Base-by-base conservation (phyloP, 1,140 invertebrate species). In the Agraylea sexmaculata region DNA sequence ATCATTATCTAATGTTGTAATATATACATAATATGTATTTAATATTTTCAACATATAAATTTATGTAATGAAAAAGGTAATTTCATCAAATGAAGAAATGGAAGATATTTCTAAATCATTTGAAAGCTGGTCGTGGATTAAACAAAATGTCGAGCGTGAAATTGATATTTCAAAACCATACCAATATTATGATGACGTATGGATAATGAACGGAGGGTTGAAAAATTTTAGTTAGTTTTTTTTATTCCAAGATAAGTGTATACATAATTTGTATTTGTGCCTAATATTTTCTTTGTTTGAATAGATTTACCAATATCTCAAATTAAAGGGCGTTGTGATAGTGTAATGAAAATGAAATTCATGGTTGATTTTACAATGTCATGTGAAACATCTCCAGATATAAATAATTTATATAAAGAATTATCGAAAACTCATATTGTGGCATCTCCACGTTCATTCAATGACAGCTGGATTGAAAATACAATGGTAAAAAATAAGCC, bases 361-460 rank as follows among this genome's bases (percentile, higher is more conserved):
- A 25, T 8, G 23, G 12, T 8, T 25, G 12, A 25, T 7, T 25
- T 25, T 7, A 25, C 23, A 25, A 12, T 32, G 51, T 32, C 42
- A 59, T 56, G 57, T 43, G 33, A 55, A 19, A 60, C 64, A 35
- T 46, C 45, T 4, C 41, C 56, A 3, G 22, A 42, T 1, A 37
- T 54, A 6, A 64, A 61, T 32, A 53, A 52, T 25, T 61, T 60
- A 38, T 39, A 53, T 11, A 56, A 53, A 42, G 50, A 40, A 38
- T 38, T 42, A 5, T 39, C 55, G 28, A 13, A 35, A 25, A 30
- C 43, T 22, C 40, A 28, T 37, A 17, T 49, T 10, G 43, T 49
- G 20, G 46, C 47, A 17, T 46, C 43, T 20, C 47, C 47, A 8
- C 8, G 11, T 17, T 25, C 31, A 5, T 10, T 49, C 2, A 49